Evolutionary conservation across 1,140 invertebrate species (phyloP).

Genomic region (Drosophila subpulchrella): DNA sequence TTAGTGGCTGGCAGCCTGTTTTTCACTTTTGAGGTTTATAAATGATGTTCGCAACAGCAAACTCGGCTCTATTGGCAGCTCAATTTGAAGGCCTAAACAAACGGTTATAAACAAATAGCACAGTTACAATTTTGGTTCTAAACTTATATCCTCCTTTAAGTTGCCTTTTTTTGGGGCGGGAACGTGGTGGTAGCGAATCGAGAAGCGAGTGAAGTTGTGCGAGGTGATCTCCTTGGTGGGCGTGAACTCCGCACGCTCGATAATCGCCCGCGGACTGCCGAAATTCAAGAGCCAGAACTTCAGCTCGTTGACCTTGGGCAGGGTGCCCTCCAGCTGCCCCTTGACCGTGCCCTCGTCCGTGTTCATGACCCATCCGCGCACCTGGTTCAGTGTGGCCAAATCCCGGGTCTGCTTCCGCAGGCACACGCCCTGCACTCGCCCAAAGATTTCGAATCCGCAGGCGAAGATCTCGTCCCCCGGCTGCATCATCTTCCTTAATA

Average conservation of each 20-base stretch:
- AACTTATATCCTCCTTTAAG: background rate
- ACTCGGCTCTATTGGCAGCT: background rate
- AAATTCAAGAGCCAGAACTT: slow-evolving; percentile 87
- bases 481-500: slow-evolving; percentile 9
- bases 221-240: slow-evolving; percentile 64
- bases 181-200: slow-evolving; percentile 44
- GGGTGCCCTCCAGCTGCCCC: slow-evolving; percentile 87
- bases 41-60: slow-evolving; percentile 28
- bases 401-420: slow-evolving; percentile 87
- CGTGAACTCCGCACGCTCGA: slow-evolving; percentile 87
- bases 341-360: slow-evolving; percentile 87
- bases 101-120: slow-evolving; percentile 12
- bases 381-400: slow-evolving; percentile 85
- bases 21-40: slow-evolving; percentile 49
- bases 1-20: slow-evolving; percentile 63
- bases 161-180: background rate
- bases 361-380: slow-evolving; percentile 89
- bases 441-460: slow-evolving; percentile 86
- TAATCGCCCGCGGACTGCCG: slow-evolving; percentile 87
- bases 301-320: slow-evolving; percentile 86
- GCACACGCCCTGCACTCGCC: slow-evolving; percentile 86
- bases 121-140: slow-evolving; percentile 7
- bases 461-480: slow-evolving; percentile 48
- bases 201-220: slow-evolving; percentile 47
- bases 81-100: slow-evolving; percentile 12